Evolutionary conservation across 2,888 invertebrate species (phyloP).

Genomic region (Ischnura elegans): DNA sequence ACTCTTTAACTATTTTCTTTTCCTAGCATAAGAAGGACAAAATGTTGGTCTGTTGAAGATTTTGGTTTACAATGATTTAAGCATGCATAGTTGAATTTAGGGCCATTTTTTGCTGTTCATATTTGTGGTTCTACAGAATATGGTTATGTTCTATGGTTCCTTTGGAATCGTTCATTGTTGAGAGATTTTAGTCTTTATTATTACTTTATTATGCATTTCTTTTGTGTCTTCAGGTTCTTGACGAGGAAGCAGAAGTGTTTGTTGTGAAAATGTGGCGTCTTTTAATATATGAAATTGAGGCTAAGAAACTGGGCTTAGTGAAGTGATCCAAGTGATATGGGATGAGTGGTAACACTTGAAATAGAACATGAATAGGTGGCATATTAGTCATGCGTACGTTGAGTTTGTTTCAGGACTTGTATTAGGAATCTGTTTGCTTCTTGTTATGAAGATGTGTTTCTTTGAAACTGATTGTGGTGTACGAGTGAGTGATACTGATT

Average conservation of each 20-base stretch:
- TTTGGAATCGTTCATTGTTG: too few relatives aligned
- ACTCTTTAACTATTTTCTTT: too few relatives aligned
- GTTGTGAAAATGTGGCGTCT: constrained; percentile 99
- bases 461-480: constrained; percentile 16
- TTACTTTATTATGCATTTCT: neutral
- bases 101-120: too few relatives aligned
- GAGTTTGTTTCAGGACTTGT: constrained; percentile 36
- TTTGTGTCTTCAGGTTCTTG: constrained; percentile 88
- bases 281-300: constrained; percentile 99
- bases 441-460: constrained; percentile 47
- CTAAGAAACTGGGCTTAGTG: constrained; percentile 95
- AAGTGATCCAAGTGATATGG: constrained; percentile 79
- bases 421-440: constrained; percentile 49
- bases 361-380: constrained; percentile 23
- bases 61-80: too few relatives aligned
- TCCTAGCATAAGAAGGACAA: too few relatives aligned
- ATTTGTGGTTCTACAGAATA: too few relatives aligned
- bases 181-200: too few relatives aligned
- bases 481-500: constrained; percentile 24
- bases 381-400: constrained; percentile 49
- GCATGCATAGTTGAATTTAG: too few relatives aligned
- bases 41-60: too few relatives aligned
- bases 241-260: constrained; percentile 99
- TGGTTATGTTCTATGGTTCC: too few relatives aligned
- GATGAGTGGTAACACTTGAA: neutral